phyloP scores from a whole-genome alignment of 2,888 invertebrate species.

The Zygogramma bicolorata region DNA sequence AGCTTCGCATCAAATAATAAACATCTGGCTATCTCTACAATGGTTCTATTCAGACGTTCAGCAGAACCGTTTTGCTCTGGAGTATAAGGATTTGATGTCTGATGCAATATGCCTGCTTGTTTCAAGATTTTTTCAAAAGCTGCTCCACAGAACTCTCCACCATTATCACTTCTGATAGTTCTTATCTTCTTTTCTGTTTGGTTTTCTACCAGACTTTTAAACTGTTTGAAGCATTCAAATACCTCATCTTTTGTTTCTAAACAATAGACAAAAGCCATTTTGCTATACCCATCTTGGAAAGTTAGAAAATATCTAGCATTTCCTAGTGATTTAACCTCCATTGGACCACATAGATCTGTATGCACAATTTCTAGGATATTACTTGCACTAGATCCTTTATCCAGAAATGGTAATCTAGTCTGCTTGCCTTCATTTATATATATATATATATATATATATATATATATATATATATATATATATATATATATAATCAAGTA shows the following conservation, averaged over 20 bases:
- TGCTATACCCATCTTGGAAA: conserved; percentile 6
- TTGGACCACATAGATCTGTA: conserved; percentile 23
- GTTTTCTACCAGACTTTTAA: conserved; percentile 27
- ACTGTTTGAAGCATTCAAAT: conserved; percentile 6
- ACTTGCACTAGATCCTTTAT: conserved; percentile 29
- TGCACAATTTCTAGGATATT: conserved; percentile 37
- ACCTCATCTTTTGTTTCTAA: conserved; percentile 6
- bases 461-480: too few species aligned
- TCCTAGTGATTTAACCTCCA: conserved; percentile 18
- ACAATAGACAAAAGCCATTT: conserved; percentile 14
- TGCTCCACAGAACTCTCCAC: conserved; percentile 27
- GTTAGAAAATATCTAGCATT: conserved; percentile 17
- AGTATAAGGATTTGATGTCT: conserved; percentile 38
- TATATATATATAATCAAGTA: too few species aligned
- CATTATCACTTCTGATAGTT: conserved; percentile 35
- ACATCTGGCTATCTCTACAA: conserved; percentile 49
- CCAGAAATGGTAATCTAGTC: conserved; percentile 50
- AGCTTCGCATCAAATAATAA: conserved; percentile 47
- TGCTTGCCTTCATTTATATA: conserved; percentile 57
- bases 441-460: too few species aligned
- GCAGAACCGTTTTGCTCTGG: conserved; percentile 40
- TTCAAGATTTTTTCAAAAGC: conserved; percentile 38
- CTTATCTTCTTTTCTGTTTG: conserved; percentile 34
- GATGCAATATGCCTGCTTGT: conserved; percentile 39
- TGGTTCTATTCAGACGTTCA: conserved; percentile 45